Evolutionary conservation across 2,113 vertebrate genomes (phyloP).

Genomic region (Gyps fulvus): DNA sequence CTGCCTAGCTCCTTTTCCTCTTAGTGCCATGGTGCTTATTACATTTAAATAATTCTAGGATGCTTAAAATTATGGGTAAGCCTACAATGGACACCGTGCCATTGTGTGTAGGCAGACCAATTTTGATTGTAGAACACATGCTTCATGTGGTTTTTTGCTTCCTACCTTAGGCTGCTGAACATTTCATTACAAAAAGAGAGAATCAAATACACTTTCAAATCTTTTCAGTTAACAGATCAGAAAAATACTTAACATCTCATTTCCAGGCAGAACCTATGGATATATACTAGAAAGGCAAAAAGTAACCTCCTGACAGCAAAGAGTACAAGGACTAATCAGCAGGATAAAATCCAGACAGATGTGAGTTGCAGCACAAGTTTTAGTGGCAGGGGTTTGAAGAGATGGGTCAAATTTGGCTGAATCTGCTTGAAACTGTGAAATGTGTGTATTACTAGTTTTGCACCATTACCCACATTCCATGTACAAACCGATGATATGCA

Average conservation of each 20-base stretch:
- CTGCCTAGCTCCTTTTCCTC: not conserved
- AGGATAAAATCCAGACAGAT: not conserved
- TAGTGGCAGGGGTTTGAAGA: not conserved
- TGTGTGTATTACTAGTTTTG: not conserved
- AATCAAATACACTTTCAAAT: not conserved
- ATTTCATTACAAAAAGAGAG: not conserved
- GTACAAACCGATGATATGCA: not conserved
- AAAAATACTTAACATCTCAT: not conserved
- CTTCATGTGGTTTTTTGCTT: not conserved
- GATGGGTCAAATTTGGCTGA: not conserved
- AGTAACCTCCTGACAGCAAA: not conserved
- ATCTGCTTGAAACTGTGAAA: not conserved
- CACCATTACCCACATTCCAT: not conserved
- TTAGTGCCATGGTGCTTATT: not conserved
- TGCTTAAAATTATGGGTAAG: not conserved
- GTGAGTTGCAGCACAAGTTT: not conserved
- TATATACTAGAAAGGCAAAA: not conserved
- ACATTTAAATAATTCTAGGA: not conserved
- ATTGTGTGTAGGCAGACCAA: not conserved
- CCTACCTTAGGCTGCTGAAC: not conserved
- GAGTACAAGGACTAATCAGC: not conserved
- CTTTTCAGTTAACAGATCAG: not conserved
- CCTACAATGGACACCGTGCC: not conserved
- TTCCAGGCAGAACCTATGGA: not conserved
- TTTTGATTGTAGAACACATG: not conserved